Evolutionary conservation across 2,888 invertebrate species (phyloP), one percentile per base, ranked within the genome.

Genomic region (Sesia apiformis): DNA sequence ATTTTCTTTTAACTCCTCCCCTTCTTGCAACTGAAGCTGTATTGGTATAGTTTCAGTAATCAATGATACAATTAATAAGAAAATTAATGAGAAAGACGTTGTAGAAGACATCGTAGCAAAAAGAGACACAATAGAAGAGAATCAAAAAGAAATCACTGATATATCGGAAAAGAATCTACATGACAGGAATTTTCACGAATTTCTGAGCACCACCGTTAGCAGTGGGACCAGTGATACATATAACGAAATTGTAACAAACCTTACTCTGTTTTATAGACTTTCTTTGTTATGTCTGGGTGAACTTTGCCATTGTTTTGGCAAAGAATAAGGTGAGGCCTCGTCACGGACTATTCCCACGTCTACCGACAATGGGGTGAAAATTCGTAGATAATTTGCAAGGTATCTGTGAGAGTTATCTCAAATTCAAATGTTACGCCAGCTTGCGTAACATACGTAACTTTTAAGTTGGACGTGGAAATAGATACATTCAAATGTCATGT

Each of bases 221-320:
- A 64, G 66, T 68, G 76, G 71, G 71, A 67, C 69, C 72, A 74
- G 68, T 76, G 66, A 76, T 76, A 79, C 73, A 74, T 81, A 72
- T 84, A 80, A 70, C 71, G 68, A 72, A 77, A 76, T 61, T 74
- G 74, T 76, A 79, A 73, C 76, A 74, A 68, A 64, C 69, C 66
- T 65, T 65, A 64, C 72, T 72, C 70, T 65, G 79, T 84, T 88
- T 83, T 88, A 89, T 88, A 89, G 85, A 85, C 81, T 87, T 78
- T 76, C 71, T 74, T 79, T 81, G 87, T 87, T 88, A 87, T 88
- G 86, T 82, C 75, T 82, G 78, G 86, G 67, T 86, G 87, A 85
- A 85, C 86, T 84, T 81, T 81, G 85, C 88, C 84, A 89, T 89
- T 89, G 89, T 89, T 84, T 78, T 69, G 73, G 67, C 61, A 55